Percentiles rank a stretch among this genome's conserved stretches.
These are phyloP conservation scores for Hydropsyche tenuis DNA, from an alignment of 1,140 invertebrate species.

Conservation along the genomic window DNA sequence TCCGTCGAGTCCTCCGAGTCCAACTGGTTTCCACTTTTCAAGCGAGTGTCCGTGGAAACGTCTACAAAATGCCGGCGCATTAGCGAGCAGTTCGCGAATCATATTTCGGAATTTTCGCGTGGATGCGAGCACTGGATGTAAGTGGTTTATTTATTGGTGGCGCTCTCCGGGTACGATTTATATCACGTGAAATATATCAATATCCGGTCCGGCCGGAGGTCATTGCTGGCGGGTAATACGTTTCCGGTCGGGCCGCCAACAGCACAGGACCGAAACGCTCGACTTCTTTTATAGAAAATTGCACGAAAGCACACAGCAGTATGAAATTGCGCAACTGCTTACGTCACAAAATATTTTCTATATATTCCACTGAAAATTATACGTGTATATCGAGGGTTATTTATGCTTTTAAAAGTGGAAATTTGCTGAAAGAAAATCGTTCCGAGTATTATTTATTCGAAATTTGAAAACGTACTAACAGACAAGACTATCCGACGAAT, in stretches of 20 bases:
- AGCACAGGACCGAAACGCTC: conserved; percentile 29
- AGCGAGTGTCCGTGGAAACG: background rate
- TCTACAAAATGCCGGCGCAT: background rate
- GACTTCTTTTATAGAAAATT: conserved; percentile 16
- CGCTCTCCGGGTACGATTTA: conserved; percentile 43
- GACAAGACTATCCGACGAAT: no score
- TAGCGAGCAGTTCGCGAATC: background rate
- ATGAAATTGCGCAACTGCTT: background rate
- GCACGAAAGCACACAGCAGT: background rate
- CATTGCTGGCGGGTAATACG: conserved; percentile 50
- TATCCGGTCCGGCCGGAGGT: conserved; percentile 50
- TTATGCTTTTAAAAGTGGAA: no score
- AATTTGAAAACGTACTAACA: no score
- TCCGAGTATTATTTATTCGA: no score
- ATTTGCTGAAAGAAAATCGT: no score
- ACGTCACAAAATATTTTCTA: background rate
- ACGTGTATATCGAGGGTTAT: no score
- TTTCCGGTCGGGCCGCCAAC: conserved; percentile 42
- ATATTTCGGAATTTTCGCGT: background rate
- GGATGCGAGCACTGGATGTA: conserved; percentile 3
- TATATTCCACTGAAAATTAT: no score
- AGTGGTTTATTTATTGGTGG: conserved; percentile 50
- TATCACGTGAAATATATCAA: conserved; percentile 51
- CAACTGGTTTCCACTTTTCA: background rate
- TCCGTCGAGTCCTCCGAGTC: background rate